Conservation (phyloP, 2,113 vertebrate species). For the Scartelaos histophorus region DNA sequence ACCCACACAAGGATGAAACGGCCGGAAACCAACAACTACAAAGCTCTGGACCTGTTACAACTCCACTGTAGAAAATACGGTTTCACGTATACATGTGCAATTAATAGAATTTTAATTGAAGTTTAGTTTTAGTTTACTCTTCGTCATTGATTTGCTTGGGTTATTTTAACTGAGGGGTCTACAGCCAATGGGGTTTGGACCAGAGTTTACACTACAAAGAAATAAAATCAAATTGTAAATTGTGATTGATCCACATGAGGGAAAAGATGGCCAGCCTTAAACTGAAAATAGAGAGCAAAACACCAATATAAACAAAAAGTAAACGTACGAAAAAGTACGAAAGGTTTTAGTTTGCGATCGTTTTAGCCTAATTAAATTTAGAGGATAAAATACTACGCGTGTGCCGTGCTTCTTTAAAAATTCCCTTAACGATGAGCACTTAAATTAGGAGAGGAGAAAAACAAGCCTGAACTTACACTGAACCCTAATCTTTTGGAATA, state of each 20-base stretch:
- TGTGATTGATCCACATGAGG: too few relatives aligned
- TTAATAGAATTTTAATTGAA: too few relatives aligned
- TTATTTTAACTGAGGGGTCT: too few relatives aligned
- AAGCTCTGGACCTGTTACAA: background rate
- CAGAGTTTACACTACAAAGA: too few relatives aligned
- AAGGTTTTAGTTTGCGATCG: too few relatives aligned
- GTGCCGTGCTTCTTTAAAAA: constrained; percentile 4
- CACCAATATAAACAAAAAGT: background rate
- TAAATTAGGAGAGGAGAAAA: constrained; percentile 14
- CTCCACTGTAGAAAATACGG: background rate
- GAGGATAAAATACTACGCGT: constrained; percentile 12
- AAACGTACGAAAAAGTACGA: background rate
- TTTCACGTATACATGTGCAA: background rate
- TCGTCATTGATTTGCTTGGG: background rate
- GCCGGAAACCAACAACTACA: constrained; percentile 23
- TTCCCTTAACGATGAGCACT: background rate
- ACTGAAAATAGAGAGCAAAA: background rate
- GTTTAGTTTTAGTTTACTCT: background rate
- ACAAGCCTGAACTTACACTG: constrained; percentile 48
- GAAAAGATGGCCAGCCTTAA: too few relatives aligned
- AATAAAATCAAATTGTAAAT: too few relatives aligned
- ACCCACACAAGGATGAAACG: constrained; percentile 28
- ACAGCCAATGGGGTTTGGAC: too few relatives aligned
- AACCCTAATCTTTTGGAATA: constrained; percentile 19
- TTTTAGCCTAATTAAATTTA: background rate